Base-by-base conservation (phyloP, 2,888 invertebrate genomes). In the Eupithecia inturbata region DNA sequence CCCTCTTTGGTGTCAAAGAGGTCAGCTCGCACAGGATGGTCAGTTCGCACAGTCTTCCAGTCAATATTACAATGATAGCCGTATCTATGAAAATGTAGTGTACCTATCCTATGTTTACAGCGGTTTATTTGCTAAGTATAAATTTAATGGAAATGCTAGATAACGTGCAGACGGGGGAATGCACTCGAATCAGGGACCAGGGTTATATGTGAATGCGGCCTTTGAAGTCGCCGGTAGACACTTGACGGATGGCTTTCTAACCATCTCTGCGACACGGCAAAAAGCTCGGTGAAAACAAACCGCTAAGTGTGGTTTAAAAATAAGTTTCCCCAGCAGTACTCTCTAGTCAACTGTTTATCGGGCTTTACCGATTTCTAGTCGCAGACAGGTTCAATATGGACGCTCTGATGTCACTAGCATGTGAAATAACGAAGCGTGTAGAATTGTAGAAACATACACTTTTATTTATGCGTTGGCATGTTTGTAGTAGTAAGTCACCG, bases 241-340 rank as follows among this genome's bases (percentile, higher is more conserved):
- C 89, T 85, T 90, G 93, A 94, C 89, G 85, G 92, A 93, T 94
- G 89, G 89, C 94, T 94, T 94, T 94, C 94, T 93, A 93, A 92
- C 91, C 89, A 87, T 87, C 87, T 86, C 84, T 79, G 85, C 87
- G 89, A 88, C 66, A 66, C 83, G 75, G 89, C 87, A 91, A 92
- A 92, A 92, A 92, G 90, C 90, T 87, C 83, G 86, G 92, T 87
- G 93, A 93, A 94, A 93, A 91, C 88, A 82, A 85, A 86, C 88
- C 85, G 85, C 88, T 91, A 92, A 90, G 89, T 89, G 86, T 88
- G 85, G 88, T 87, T 91, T 91, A 89, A 90, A 90, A 91, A 91
- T 90, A 91, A 86, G 89, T 89, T 85, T 85, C 80, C 84, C 78
- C 77, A 81, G 82, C 78, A 82, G 83, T 75, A 79, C 76, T 80